Conservation (phyloP, 2,888 invertebrate species). For the Cheilosia pagana region DNA sequence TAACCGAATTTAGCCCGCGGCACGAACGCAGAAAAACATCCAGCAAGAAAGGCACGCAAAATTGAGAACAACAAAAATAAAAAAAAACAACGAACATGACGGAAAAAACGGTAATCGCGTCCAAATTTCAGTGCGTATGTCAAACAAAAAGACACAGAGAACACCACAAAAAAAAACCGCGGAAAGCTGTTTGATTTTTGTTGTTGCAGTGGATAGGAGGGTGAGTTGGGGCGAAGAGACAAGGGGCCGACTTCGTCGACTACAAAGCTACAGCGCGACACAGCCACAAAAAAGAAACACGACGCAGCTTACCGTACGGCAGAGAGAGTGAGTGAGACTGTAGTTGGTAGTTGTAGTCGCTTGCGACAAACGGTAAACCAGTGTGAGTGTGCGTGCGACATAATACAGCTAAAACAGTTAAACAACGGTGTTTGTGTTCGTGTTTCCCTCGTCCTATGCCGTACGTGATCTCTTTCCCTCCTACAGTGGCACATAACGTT, state of each 20-base stretch:
- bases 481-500: neutral
- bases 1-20: slow-evolving; percentile 50
- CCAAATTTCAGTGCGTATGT: slow-evolving; percentile 62
- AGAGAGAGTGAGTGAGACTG: slow-evolving; percentile 29
- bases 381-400: slow-evolving; percentile 51
- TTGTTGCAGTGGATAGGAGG: slow-evolving; percentile 4
- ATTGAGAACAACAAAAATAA: slow-evolving; percentile 13
- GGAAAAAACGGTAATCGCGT: slow-evolving; percentile 55
- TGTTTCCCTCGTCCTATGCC: neutral
- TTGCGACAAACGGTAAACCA: slow-evolving; percentile 68
- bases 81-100: slow-evolving; percentile 26
- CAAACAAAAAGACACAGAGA: slow-evolving; percentile 10
- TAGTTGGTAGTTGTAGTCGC: slow-evolving; percentile 46
- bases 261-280: slow-evolving; percentile 47
- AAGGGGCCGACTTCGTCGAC: neutral
- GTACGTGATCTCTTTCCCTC: slow-evolving; percentile 28
- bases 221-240: slow-evolving; percentile 6
- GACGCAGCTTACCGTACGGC: neutral
- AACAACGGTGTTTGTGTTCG: slow-evolving; percentile 56
- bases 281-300: slow-evolving; percentile 16
- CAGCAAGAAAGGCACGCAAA: slow-evolving; percentile 4
- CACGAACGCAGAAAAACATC: slow-evolving; percentile 43
- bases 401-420: slow-evolving; percentile 59
- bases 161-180: neutral
- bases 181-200: slow-evolving; percentile 2